Evolutionary conservation across 2,888 invertebrate species (phyloP).

Genomic region (Eremobia ochroleuca): DNA sequence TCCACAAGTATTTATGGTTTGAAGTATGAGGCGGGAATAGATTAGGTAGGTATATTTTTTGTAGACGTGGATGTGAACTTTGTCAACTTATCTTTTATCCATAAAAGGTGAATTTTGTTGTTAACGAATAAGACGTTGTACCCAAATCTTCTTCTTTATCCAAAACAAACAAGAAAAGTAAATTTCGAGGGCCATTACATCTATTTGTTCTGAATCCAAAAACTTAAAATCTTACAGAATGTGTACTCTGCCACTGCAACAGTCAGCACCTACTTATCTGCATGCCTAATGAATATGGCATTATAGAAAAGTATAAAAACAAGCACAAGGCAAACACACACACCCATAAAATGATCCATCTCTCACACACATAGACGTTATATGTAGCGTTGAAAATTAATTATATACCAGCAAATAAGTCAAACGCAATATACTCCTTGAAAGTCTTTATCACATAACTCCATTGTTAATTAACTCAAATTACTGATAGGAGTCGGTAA

Average conservation of each 20-base stretch:
- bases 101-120: background rate
- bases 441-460: constrained; percentile 28
- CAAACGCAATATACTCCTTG: background rate
- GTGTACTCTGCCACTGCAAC: no score
- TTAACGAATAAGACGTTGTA: no score
- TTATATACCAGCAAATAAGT: background rate
- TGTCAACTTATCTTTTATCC: background rate
- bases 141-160: no score
- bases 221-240: background rate
- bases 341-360: background rate
- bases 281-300: background rate
- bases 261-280: background rate
- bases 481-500: constrained; percentile 35
- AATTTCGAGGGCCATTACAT: no score
- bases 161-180: no score
- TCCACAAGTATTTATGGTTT: constrained; percentile 26
- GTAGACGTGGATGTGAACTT: background rate
- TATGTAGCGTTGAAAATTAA: background rate
- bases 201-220: background rate
- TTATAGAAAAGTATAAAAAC: background rate
- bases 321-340: background rate
- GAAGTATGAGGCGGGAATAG: background rate
- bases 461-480: constrained; percentile 54
- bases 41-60: constrained; percentile 8
- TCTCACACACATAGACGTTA: background rate